Conservation (phyloP, 2,888 invertebrate species). For the Drosophila nr. medialis region DNA sequence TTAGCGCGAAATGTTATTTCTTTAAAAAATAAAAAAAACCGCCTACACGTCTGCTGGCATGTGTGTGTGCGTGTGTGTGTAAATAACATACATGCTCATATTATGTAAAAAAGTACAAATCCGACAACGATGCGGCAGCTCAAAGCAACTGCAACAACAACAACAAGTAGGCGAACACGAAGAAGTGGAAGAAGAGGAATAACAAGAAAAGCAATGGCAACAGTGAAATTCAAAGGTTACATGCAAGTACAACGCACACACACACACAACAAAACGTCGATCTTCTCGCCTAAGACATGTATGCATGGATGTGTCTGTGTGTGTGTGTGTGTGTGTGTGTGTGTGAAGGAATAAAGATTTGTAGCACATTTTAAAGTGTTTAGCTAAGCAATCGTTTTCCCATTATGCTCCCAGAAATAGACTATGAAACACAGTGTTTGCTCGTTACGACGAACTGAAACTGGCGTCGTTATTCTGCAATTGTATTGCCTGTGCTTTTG, state of each 20-base stretch:
- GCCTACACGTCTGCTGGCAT: conserved; percentile 30
- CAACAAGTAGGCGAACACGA: background rate
- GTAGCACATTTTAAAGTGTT: background rate
- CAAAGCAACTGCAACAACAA: conserved; percentile 18
- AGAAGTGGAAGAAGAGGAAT: background rate
- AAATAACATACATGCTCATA: conserved; percentile 7
- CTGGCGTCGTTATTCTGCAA: background rate
- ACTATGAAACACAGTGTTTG: background rate
- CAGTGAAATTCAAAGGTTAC: conserved; percentile 1
- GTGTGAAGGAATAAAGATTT: background rate
- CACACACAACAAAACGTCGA: background rate
- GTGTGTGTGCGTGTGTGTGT: conserved; percentile 13
- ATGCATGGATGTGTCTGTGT: background rate
- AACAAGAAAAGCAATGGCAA: background rate
- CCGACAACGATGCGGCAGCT: conserved; percentile 9
- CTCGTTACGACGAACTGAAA: background rate
- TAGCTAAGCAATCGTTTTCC: background rate
- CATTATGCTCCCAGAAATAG: background rate
- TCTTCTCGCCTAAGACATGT: background rate
- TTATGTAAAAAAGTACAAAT: conserved; percentile 26
- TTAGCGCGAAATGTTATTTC: conserved; percentile 28
- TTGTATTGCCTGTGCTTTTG: background rate
- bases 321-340: background rate
- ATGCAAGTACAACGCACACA: background rate
- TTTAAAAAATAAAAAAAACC: conserved; percentile 11